phyloP scores from a whole-genome alignment of 2,113 vertebrate genomes.

The Microcebus ravelobensis region DNA sequence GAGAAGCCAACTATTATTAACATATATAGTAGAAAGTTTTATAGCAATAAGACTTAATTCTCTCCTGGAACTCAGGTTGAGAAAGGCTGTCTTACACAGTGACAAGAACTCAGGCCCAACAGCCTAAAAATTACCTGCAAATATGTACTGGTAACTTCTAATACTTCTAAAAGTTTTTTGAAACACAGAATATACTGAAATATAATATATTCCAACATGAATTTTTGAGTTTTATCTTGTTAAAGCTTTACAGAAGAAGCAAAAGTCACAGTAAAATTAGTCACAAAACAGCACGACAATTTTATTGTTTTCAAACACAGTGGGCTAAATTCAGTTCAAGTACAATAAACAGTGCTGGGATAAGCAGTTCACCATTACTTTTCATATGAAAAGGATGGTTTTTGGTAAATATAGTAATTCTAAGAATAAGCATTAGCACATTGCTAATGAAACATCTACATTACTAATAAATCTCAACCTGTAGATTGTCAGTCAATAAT shows the following conservation, averaged over 20 bases:
- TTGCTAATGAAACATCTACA: neutral
- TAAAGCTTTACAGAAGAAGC: neutral
- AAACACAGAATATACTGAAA: neutral
- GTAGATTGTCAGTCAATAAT: neutral
- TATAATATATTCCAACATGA: neutral
- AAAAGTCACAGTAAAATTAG: neutral
- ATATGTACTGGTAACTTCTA: neutral
- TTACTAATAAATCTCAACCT: neutral
- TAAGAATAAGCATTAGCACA: neutral
- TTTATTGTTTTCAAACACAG: neutral
- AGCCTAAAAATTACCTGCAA: neutral
- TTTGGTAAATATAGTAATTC: conserved; percentile 13
- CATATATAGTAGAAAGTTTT: neutral
- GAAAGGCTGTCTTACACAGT: neutral
- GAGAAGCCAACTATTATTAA: neutral
- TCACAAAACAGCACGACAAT: neutral
- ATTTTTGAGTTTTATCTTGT: neutral
- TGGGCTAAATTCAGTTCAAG: neutral
- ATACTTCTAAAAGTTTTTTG: neutral
- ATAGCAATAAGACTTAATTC: neutral
- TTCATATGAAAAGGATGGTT: conserved; percentile 17
- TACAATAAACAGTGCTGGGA: neutral
- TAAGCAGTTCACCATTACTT: conserved; percentile 36
- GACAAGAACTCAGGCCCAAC: neutral
- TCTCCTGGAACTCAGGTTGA: neutral